phyloP scores from a whole-genome alignment of 2,797 vertebrate species.

The Ceryle rudis region DNA sequence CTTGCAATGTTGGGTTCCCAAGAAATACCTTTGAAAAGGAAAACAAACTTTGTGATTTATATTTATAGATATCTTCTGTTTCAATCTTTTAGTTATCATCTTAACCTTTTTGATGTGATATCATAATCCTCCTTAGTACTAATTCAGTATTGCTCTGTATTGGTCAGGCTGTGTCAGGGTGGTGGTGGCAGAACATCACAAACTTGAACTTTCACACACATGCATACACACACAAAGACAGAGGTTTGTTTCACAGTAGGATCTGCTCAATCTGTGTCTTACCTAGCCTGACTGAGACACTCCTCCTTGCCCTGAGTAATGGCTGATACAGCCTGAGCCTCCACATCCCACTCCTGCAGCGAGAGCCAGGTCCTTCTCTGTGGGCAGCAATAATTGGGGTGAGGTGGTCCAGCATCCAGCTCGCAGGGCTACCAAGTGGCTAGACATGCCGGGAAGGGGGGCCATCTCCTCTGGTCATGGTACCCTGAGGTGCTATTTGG shows the following conservation, averaged over 20 bases:
- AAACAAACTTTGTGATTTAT: conserved; percentile 9
- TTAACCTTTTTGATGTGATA: not conserved
- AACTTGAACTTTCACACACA: not conserved
- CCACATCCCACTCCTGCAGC: not conserved
- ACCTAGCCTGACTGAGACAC: not conserved
- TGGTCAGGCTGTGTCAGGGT: not conserved
- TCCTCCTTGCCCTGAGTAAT: not conserved
- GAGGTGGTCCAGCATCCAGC: not conserved
- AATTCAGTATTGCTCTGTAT: not conserved
- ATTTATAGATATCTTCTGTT: not conserved
- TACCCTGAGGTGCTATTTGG: not conserved
- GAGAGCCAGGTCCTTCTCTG: not conserved
- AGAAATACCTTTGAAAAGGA: not conserved
- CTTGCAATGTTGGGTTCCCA: not conserved
- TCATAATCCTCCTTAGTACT: not conserved
- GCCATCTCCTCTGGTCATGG: not conserved
- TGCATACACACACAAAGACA: too few relatives aligned
- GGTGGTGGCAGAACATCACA: not conserved
- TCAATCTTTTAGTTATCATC: not conserved
- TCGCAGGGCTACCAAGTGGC: not conserved
- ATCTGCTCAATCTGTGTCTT: not conserved
- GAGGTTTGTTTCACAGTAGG: not conserved
- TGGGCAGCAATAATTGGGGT: accelerated
- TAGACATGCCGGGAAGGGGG: not conserved
- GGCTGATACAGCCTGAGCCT: not conserved